Evolutionary conservation across 2,113 vertebrate species (phyloP).

Genomic region (Antigone vipio): DNA sequence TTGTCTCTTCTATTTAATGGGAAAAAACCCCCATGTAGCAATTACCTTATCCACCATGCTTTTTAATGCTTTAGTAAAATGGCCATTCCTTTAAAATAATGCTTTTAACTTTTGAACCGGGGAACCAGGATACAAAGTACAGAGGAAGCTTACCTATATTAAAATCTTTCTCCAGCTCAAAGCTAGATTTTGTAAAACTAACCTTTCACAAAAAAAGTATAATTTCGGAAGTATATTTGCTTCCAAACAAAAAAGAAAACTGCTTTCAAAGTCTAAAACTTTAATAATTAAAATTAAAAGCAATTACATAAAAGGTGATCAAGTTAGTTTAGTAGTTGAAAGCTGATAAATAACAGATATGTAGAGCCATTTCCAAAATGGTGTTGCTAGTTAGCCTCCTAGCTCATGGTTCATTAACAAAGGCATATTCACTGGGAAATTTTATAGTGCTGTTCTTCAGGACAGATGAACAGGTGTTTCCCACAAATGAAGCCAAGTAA

Average conservation of each 20-base stretch:
- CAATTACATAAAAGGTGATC: not conserved
- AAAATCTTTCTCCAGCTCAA: not conserved
- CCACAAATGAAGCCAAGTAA: not conserved
- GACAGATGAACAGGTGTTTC: not conserved
- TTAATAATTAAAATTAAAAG: not conserved
- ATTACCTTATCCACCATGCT: not conserved
- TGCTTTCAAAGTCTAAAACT: not conserved
- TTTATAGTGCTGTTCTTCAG: not conserved
- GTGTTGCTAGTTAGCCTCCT: not conserved
- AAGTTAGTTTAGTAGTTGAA: not conserved
- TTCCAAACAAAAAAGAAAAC: not conserved
- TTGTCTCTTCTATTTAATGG: not conserved
- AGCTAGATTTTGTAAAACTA: not conserved
- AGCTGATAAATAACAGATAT: not conserved
- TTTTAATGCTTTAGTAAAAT: not conserved
- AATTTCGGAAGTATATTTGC: not conserved
- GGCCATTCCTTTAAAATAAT: not conserved
- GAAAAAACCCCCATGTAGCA: not conserved
- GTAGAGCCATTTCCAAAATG: not conserved
- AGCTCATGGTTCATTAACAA: not conserved
- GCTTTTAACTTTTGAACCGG: not conserved
- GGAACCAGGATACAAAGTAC: not conserved
- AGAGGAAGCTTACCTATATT: not conserved
- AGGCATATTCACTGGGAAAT: not conserved
- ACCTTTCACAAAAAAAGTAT: not conserved